Conservation (phyloP, 35 echinoderm and acorn worm genomes). For the Nesometra sesokonis region DNA sequence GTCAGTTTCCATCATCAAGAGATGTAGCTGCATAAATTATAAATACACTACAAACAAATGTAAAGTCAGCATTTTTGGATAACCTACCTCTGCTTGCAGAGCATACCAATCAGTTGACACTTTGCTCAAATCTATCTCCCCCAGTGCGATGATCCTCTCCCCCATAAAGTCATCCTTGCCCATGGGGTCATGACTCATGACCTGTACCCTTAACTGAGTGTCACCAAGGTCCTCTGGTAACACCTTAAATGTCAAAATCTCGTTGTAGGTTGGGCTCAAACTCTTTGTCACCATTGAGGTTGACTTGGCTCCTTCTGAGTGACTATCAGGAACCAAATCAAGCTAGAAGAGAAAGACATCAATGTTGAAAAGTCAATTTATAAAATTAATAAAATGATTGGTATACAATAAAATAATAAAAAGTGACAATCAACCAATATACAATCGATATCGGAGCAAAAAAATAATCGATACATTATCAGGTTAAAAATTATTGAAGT, state of each 20-base stretch:
- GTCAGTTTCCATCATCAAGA: no score
- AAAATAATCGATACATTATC: no score
- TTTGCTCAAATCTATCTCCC: slow-evolving; percentile 41
- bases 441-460: no score
- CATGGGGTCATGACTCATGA: slow-evolving; percentile 64
- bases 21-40: no score
- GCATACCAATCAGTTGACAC: slow-evolving; percentile 70
- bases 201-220: slow-evolving; percentile 46
- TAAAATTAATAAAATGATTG: no score
- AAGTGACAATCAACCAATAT: no score
- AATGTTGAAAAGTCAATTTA: no score
- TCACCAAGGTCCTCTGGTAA: slow-evolving; percentile 38
- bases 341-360: slow-evolving; percentile 43
- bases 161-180: slow-evolving; percentile 96
- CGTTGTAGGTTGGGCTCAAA: slow-evolving; percentile 70
- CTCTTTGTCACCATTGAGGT: slow-evolving; percentile 43
- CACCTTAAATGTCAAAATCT: slow-evolving; percentile 81
- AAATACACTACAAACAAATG: no score
- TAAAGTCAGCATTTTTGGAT: no score
- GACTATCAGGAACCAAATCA: slow-evolving; percentile 69
- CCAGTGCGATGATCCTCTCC: slow-evolving; percentile 65
- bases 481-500: no score
- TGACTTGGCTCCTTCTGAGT: slow-evolving; percentile 47
- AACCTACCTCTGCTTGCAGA: slow-evolving; percentile 69
- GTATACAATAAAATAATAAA: no score